A percentile compares a stretch with the other conserved stretches of the same genome.
These are phyloP conservation scores for Sturnus vulgaris DNA, from an alignment of 2,113 vertebrate species.

Conservation along the genomic window DNA sequence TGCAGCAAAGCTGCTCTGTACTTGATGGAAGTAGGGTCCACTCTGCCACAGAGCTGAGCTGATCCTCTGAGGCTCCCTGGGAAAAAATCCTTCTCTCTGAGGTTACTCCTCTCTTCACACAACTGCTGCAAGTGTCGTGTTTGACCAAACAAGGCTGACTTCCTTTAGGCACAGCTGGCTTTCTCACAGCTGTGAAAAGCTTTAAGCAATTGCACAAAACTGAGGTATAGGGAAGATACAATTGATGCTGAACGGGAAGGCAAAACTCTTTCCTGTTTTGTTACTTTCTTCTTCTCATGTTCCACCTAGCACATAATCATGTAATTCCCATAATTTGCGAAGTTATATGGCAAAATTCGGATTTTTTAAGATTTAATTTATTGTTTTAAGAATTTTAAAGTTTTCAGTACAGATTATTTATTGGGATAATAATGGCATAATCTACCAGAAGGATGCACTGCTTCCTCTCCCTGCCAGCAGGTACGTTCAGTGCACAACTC, in stretches of 20 bases:
- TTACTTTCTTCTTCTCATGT: neutral
- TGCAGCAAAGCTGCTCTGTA: neutral
- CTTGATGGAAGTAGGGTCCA: neutral
- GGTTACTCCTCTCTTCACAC: neutral
- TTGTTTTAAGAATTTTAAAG: neutral
- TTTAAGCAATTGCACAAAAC: neutral
- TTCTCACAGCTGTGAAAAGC: neutral
- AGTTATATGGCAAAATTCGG: neutral
- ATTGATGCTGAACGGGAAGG: accelerated
- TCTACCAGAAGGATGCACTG: neutral
- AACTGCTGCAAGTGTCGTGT: neutral
- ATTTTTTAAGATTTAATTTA: neutral
- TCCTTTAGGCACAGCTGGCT: neutral
- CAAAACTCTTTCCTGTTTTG: neutral
- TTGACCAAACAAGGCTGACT: neutral
- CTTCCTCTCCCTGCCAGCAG: neutral
- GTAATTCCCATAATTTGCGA: neutral
- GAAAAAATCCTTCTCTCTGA: neutral
- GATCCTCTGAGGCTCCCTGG: neutral
- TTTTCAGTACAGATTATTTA: neutral
- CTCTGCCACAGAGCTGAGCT: neutral
- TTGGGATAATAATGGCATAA: neutral
- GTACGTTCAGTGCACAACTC: neutral
- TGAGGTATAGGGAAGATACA: neutral
- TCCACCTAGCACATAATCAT: neutral